Percentiles rank a stretch among this genome's conserved stretches.
These are phyloP conservation scores for Brachionus calyciflorus DNA, from an alignment of 1,140 invertebrate genomes.

Conservation along the genomic window DNA sequence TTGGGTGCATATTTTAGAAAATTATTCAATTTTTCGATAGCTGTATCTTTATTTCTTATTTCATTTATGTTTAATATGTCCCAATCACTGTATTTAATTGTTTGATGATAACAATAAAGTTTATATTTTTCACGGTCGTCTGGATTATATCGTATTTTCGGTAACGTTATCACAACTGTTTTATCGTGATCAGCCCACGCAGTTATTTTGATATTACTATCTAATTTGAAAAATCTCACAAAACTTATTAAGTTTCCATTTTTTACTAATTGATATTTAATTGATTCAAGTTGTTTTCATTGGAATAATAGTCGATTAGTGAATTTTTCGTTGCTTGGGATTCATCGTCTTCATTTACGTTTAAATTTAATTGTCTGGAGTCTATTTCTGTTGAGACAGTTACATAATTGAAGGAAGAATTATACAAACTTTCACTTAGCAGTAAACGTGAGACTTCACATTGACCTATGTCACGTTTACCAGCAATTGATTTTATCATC, in stretches of 20 bases:
- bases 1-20: neutral
- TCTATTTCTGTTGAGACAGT: neutral
- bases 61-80: constrained; percentile 9
- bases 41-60: neutral
- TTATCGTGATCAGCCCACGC: neutral
- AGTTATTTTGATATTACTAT: neutral
- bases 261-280: constrained; percentile 20
- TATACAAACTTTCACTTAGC: constrained; percentile 21
- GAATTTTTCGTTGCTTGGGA: constrained; percentile 3
- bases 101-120: constrained; percentile 8
- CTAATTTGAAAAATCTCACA: neutral
- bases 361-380: constrained; percentile 19
- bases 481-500: constrained; percentile 9
- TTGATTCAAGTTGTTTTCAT: constrained; percentile 9
- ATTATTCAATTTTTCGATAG: neutral
- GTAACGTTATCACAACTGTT: neutral
- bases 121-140: neutral
- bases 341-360: constrained; percentile 25
- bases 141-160: constrained; percentile 12
- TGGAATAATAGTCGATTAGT: neutral
- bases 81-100: constrained; percentile 6
- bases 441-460: constrained; percentile 1
- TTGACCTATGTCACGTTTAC: constrained; percentile 13
- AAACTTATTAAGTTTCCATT: neutral
- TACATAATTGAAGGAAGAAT: constrained; percentile 24